These are phyloP conservation scores for Mormoops blainvillei DNA, from an alignment of 2,113 vertebrate genomes.

Conservation along the genomic window DNA sequence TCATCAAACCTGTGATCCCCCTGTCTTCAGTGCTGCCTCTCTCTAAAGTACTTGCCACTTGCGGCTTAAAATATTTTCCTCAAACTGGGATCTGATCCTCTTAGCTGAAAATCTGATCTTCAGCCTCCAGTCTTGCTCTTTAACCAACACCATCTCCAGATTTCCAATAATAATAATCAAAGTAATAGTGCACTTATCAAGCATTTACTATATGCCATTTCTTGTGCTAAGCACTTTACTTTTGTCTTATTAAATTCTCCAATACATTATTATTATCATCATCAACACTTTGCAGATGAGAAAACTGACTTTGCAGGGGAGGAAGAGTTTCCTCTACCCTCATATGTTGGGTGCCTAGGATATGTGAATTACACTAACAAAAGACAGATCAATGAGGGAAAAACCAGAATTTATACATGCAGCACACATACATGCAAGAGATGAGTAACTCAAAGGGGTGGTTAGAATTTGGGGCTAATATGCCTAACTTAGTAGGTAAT, in stretches of 20 bases:
- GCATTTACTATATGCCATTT: background rate
- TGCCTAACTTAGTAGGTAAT: background rate
- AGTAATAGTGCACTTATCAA: background rate
- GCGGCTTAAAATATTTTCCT: background rate
- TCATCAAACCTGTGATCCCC: background rate
- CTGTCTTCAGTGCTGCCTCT: background rate
- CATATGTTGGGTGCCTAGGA: background rate
- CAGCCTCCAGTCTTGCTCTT: background rate
- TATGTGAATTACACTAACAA: background rate
- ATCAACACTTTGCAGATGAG: background rate
- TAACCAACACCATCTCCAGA: background rate
- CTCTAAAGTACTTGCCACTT: background rate
- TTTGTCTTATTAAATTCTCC: background rate
- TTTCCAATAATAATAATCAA: background rate
- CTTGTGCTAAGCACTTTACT: background rate
- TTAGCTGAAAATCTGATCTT: background rate
- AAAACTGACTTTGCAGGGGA: background rate
- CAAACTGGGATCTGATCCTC: background rate
- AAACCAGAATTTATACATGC: background rate
- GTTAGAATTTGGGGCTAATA: background rate
- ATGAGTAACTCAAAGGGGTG: background rate
- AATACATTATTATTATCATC: background rate
- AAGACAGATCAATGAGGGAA: background rate
- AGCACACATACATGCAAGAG: background rate
- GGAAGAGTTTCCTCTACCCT: background rate